Evolutionary conservation across 1,140 invertebrate species (phyloP).

Genomic region (Mesaphorura yosii): DNA sequence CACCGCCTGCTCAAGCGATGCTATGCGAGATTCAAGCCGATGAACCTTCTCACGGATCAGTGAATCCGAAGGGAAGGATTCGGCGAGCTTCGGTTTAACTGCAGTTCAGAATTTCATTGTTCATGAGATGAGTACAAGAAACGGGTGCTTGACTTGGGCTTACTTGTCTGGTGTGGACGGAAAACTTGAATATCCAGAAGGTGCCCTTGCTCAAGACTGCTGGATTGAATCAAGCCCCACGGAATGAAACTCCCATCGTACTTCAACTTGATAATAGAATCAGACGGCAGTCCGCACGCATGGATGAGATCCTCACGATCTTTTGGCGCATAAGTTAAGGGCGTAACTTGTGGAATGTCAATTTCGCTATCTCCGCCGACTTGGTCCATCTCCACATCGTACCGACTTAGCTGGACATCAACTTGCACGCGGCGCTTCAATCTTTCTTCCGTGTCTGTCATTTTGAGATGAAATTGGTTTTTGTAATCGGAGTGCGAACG

Average conservation of each 20-base stretch:
- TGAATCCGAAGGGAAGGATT: constrained; percentile 9
- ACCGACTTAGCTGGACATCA: constrained; percentile 11
- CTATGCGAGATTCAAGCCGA: constrained; percentile 18
- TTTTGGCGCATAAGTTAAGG: not conserved
- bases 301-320: constrained; percentile 8
- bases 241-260: constrained; percentile 25
- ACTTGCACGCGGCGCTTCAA: too few relatives aligned
- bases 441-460: too few relatives aligned
- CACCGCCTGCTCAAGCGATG: constrained; percentile 16
- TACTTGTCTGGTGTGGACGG: constrained; percentile 30
- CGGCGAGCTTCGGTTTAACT: constrained; percentile 23
- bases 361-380: too few relatives aligned
- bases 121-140: too few relatives aligned
- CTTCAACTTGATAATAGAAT: constrained; percentile 24
- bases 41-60: constrained; percentile 17
- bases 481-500: too few relatives aligned
- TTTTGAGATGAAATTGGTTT: too few relatives aligned
- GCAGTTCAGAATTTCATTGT: too few relatives aligned
- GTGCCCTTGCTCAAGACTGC: not conserved
- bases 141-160: too few relatives aligned
- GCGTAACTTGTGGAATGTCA: not conserved
- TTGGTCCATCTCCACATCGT: constrained; percentile 6
- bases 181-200: constrained; percentile 24
- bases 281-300: constrained; percentile 10
- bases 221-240: constrained; percentile 18